A percentile compares a stretch with the other conserved stretches of the same genome.
Conservation (phyloP, 2,113 vertebrate species). For the Ochotona princeps region DNA sequence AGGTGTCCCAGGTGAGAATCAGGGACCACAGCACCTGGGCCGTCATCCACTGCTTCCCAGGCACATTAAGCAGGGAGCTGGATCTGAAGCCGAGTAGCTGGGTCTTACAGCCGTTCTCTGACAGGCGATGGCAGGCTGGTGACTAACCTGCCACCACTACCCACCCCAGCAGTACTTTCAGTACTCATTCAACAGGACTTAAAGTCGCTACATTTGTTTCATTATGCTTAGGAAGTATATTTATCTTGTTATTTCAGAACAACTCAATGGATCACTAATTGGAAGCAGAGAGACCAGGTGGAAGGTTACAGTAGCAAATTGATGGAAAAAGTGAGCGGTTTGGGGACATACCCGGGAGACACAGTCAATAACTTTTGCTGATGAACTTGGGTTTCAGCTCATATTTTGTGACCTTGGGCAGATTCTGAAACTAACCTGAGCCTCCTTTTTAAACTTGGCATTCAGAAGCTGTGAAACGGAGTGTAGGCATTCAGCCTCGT, state of each 20-base stretch:
- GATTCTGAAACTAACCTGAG: neutral
- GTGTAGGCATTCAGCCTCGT: too few relatives aligned
- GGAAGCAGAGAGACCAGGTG: neutral
- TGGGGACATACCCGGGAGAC: neutral
- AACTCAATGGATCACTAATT: neutral
- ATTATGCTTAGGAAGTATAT: neutral
- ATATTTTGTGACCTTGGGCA: neutral
- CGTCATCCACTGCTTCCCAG: too few relatives aligned
- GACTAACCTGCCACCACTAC: too few relatives aligned
- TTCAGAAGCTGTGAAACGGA: neutral
- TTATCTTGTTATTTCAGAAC: neutral
- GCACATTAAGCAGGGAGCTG: too few relatives aligned
- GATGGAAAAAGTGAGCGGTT: neutral
- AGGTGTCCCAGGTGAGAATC: too few relatives aligned
- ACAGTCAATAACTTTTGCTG: neutral
- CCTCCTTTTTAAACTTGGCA: slow-evolving; percentile 1
- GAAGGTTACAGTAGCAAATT: neutral
- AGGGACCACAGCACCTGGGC: too few relatives aligned
- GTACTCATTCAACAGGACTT: neutral
- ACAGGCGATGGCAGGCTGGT: too few relatives aligned
- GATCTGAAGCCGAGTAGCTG: too few relatives aligned
- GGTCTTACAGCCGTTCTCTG: too few relatives aligned
- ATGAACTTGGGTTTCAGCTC: neutral
- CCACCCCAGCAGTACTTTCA: neutral
- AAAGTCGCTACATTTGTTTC: neutral